Evolutionary conservation across 2,888 invertebrate genomes (phyloP).

Genomic region (Drosophila rellima): DNA sequence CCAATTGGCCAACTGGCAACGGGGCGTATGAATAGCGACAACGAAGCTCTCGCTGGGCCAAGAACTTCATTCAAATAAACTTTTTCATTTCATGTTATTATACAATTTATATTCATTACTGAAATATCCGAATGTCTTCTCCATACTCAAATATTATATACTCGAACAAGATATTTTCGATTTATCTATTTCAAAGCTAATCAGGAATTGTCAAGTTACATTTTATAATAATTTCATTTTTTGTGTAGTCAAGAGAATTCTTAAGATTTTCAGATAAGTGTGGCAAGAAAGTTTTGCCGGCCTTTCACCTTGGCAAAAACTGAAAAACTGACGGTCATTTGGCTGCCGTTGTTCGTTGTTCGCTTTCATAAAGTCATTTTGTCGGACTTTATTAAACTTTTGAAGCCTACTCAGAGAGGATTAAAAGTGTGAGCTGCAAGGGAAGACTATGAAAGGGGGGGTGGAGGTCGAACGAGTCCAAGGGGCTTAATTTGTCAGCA

Average conservation of each 20-base stretch:
- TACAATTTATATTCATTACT: not conserved
- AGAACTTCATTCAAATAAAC: slow-evolving; percentile 7
- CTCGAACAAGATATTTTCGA: too few species aligned
- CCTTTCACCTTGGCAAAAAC: slow-evolving; percentile 18
- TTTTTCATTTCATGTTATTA: too few species aligned
- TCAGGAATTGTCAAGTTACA: not conserved
- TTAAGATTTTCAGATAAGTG: slow-evolving; percentile 1
- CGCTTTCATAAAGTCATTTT: slow-evolving; percentile 29
- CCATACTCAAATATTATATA: too few species aligned
- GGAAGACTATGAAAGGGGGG: not conserved
- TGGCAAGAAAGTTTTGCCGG: not conserved
- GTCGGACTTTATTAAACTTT: slow-evolving; percentile 47
- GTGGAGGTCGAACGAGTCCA: slow-evolving; percentile 7
- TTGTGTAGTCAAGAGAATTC: slow-evolving; percentile 11
- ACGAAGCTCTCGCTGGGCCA: slow-evolving; percentile 40
- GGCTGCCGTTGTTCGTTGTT: slow-evolving; percentile 9
- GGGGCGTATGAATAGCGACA: slow-evolving; percentile 67
- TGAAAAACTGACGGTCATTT: slow-evolving; percentile 25
- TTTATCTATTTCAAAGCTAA: too few species aligned
- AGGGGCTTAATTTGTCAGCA: slow-evolving; percentile 71
- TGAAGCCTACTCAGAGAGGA: slow-evolving; percentile 37
- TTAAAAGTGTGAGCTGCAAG: slow-evolving; percentile 16
- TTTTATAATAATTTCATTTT: not conserved
- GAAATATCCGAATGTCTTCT: not conserved
- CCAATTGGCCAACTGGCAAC: slow-evolving; percentile 26